Conservation (phyloP, 2,797 vertebrate genomes). For the Takifugu rubripes region DNA sequence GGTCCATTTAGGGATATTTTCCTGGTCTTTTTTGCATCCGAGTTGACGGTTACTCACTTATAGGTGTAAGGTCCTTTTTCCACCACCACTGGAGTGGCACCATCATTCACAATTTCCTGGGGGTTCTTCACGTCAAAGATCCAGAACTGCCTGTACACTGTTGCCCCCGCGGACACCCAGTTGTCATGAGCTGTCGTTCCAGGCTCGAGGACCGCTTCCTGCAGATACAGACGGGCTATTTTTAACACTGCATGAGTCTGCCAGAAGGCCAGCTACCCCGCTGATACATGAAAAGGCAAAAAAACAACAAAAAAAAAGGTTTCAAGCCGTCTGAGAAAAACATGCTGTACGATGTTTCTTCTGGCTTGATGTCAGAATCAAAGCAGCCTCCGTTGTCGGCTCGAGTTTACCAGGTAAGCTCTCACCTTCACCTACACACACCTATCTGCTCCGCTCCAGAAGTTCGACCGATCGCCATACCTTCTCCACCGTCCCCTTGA, state of each 20-base stretch:
- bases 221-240: conserved; percentile 53
- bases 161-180: conserved; percentile 78
- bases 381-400: conserved; percentile 11
- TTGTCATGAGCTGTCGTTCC: conserved; percentile 87
- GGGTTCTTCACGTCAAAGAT: conserved; percentile 86
- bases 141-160: conserved; percentile 90
- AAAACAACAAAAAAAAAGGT: too few relatives aligned
- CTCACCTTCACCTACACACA: conserved; percentile 1
- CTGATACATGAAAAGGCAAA: too few relatives aligned
- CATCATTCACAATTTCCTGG: conserved; percentile 63
- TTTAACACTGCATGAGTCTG: conserved; percentile 29
- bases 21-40: not conserved
- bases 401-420: conserved; percentile 24
- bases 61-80: conserved; percentile 94
- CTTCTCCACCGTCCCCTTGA: conserved; percentile 79
- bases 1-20: not conserved
- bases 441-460: too few relatives aligned
- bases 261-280: too few relatives aligned
- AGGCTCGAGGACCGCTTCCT: conserved; percentile 83
- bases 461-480: conserved; percentile 58
- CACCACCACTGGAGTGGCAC: conserved; percentile 71
- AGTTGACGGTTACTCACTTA: conserved; percentile 62
- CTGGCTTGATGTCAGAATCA: conserved; percentile 15
- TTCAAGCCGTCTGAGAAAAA: too few relatives aligned
- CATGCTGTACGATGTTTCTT: conserved; percentile 1